Evolutionary conservation across 2,113 vertebrate genomes (phyloP).

Genomic region (Nanorana parkeri): DNA sequence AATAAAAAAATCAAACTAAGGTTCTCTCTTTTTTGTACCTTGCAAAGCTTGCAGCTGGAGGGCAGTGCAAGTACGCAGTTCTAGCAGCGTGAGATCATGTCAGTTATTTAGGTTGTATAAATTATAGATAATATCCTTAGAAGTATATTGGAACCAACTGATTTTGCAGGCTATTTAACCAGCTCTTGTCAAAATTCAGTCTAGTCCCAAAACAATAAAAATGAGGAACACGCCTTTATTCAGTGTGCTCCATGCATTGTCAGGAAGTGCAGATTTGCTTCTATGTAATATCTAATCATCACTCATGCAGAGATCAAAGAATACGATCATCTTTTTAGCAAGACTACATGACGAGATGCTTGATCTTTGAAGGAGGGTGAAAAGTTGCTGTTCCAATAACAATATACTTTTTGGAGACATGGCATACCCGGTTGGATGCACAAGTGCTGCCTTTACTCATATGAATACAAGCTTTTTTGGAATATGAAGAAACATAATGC

Average conservation of each 20-base stretch:
- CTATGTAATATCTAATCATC: conserved; percentile 54
- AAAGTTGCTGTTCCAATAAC: conserved; percentile 46
- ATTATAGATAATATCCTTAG: conserved; percentile 31
- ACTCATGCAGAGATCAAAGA: conserved; percentile 53
- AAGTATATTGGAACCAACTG: conserved; percentile 39
- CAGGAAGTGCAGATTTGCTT: conserved; percentile 41
- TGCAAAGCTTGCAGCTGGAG: conserved; percentile 49
- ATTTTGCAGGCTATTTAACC: conserved; percentile 32
- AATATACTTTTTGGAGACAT: conserved; percentile 53
- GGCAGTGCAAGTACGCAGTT: conserved; percentile 47
- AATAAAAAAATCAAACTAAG: neutral
- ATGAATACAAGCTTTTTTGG: conserved; percentile 47
- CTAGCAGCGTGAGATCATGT: conserved; percentile 2
- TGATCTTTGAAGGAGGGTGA: conserved; percentile 52
- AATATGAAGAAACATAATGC: conserved; percentile 37
- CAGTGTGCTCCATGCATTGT: conserved; percentile 34
- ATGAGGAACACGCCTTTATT: conserved; percentile 34
- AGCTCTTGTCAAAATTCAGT: conserved; percentile 29
- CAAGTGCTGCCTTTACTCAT: conserved; percentile 31
- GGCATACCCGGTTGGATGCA: conserved; percentile 21
- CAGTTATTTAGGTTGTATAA: conserved; percentile 27
- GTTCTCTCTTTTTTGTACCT: conserved; percentile 2
- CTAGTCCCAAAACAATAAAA: conserved; percentile 43
- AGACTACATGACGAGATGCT: conserved; percentile 48
- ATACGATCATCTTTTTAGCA: conserved; percentile 45